A percentile compares a stretch with the other conserved stretches of the same genome.
phyloP scores from a whole-genome alignment of 2,113 vertebrate genomes.

The Paraplagusia blochii region DNA sequence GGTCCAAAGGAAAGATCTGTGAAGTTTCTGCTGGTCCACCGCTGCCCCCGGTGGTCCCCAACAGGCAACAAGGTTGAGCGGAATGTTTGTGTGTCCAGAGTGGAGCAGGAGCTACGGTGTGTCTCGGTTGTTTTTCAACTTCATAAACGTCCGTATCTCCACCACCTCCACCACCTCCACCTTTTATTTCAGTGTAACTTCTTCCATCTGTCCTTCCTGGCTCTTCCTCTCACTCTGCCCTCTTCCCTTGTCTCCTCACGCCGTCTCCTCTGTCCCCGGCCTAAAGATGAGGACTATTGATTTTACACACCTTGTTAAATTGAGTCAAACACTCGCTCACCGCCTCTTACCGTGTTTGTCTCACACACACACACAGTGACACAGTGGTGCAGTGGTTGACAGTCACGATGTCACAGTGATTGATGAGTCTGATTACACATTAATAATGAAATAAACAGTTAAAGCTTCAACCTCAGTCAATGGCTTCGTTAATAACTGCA shows the following conservation, averaged over 20 bases:
- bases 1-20: too few species aligned
- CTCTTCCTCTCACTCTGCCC: not conserved
- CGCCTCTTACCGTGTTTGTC: constrained; percentile 24
- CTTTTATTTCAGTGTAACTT: too few species aligned
- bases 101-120: too few species aligned
- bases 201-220: not conserved
- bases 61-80: too few species aligned
- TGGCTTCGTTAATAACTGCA: constrained; percentile 39
- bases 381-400: constrained; percentile 42
- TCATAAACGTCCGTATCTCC: not conserved
- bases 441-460: constrained; percentile 75
- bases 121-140: too few species aligned
- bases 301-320: constrained; percentile 56
- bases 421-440: constrained; percentile 69
- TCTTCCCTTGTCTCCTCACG: constrained; percentile 26
- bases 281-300: constrained; percentile 54
- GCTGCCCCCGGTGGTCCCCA: too few species aligned
- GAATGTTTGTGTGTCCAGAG: too few species aligned
- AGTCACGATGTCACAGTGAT: constrained; percentile 67
- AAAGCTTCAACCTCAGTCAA: constrained; percentile 57
- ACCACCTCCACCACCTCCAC: too few species aligned
- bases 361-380: constrained; percentile 34
- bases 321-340: constrained; percentile 37
- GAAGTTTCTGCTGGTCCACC: too few species aligned
- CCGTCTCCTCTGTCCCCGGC: constrained; percentile 44